Evolutionary conservation across 2,113 vertebrate species (phyloP).

Genomic region (Semnopithecus entellus): DNA sequence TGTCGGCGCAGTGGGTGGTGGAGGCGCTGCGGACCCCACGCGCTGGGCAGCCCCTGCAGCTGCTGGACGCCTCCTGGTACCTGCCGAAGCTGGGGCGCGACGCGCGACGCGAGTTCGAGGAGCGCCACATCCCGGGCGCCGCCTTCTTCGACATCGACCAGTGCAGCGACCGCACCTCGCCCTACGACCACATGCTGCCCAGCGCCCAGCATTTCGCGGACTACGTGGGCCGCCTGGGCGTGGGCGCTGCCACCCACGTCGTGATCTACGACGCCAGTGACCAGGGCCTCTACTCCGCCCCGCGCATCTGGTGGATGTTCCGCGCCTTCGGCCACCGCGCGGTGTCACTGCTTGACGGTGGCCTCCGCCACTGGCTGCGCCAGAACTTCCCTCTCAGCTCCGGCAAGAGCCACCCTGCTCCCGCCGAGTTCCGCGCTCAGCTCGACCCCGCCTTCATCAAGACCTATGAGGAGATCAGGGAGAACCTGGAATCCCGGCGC

Average conservation of each 20-base stretch:
- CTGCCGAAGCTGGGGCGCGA: conserved; percentile 89
- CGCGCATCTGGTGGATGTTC: conserved; percentile 99
- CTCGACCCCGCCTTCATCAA: conserved; percentile 88
- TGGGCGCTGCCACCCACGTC: conserved; percentile 90
- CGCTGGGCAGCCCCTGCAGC: conserved; percentile 84
- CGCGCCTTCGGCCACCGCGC: conserved; percentile 90
- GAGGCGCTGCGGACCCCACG: conserved; percentile 87
- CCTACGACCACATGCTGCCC: conserved; percentile 93
- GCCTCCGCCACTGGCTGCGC: conserved; percentile 90
- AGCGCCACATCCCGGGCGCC: conserved; percentile 90
- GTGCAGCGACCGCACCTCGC: conserved; percentile 89
- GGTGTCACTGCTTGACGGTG: conserved; percentile 94
- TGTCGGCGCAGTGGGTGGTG: conserved; percentile 91
- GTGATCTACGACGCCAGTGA: conserved; percentile 95
- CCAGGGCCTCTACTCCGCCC: conserved; percentile 91
- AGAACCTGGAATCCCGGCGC: conserved; percentile 86
- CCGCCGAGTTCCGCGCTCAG: conserved; percentile 82
- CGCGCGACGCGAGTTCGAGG: conserved; percentile 86
- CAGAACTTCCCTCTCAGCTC: conserved; percentile 85
- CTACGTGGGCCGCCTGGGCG: conserved; percentile 90
- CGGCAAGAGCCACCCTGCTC: conserved; percentile 78
- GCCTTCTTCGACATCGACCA: conserved; percentile 93
- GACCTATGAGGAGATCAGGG: conserved; percentile 88
- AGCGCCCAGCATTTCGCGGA: conserved; percentile 84
- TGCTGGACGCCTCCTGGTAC: conserved; percentile 95